Conservation (phyloP, 2,888 invertebrate species). For the Cryptocephalus moraei region DNA sequence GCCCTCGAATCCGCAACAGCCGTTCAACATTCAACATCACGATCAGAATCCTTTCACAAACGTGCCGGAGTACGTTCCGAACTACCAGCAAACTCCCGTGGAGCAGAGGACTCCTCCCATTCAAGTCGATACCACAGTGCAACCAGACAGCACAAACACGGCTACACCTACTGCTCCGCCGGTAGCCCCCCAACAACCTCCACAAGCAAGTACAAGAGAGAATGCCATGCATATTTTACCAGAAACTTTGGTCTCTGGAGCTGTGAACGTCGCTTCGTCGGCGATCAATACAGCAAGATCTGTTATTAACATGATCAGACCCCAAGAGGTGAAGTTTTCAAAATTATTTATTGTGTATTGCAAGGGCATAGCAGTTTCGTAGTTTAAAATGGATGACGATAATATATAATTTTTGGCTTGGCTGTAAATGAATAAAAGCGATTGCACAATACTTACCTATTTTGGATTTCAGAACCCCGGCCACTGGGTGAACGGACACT, state of each 20-base stretch:
- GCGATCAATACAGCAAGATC: slow-evolving; percentile 37
- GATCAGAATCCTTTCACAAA: slow-evolving; percentile 1
- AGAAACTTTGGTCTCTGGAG: slow-evolving; percentile 36
- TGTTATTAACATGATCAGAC: slow-evolving; percentile 36
- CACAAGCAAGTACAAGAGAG: background rate
- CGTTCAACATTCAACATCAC: too few relatives aligned
- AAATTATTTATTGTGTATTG: slow-evolving; percentile 9
- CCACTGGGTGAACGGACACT: slow-evolving; percentile 31
- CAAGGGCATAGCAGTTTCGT: too few relatives aligned
- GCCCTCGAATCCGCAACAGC: background rate
- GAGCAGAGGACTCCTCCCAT: slow-evolving; percentile 8
- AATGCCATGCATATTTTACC: slow-evolving; percentile 31
- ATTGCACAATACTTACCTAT: too few relatives aligned
- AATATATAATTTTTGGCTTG: too few relatives aligned
- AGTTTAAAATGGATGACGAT: too few relatives aligned
- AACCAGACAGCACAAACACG: background rate
- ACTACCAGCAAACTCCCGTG: slow-evolving; percentile 21
- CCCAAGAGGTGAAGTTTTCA: slow-evolving; percentile 17
- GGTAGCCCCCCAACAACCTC: background rate
- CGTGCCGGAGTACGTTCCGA: slow-evolving; percentile 11
- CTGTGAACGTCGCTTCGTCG: slow-evolving; percentile 37
- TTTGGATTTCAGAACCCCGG: slow-evolving; percentile 19
- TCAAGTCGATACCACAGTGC: background rate
- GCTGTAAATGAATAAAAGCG: too few relatives aligned
- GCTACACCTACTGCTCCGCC: background rate